Evolutionary conservation across 1,140 invertebrate species (phyloP), one percentile per base, ranked within the genome.

Genomic region (Zaprionus ornatus): DNA sequence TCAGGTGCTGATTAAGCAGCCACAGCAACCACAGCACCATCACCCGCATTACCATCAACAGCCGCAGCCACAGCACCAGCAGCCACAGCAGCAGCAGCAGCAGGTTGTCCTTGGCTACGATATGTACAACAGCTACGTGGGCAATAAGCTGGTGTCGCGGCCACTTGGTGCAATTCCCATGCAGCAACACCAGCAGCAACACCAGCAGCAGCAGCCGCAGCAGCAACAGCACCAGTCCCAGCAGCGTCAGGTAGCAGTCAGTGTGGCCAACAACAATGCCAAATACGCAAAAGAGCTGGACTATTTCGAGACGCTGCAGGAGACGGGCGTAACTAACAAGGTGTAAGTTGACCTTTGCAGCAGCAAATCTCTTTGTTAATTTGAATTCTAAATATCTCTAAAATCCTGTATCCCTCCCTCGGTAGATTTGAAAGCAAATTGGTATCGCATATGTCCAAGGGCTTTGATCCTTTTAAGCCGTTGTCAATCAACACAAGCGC

Each of bases 291-390:
- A 92, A 71, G 91, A 92, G 52, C 66, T 91, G 72, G 91, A 92
- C 45, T 92, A 88, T 42, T 88, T 90, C 61, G 91, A 92, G 62
- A 85, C 91, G 17, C 62, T 92, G 50, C 91, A 91, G 54, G 91
- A 92, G 54, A 92, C 91, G 21, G 91, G 91, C n/a, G 91, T 92
- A 1, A 92, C 91, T 64, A 92, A 92, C 29, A 91, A 92, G 77
- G 91, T 92, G 91, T 92, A 77, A 82, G 85, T 86, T 32, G 7
- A 66, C 15, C 17, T 27, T 48, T 23, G n/a, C 23, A 32, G 27
- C 21, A 45, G 40, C 40, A 17, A 45, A 45, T 45, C 40, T 3
- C n/a, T 25, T 4, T 29, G 9, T 21, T 17, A 55, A 17, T 29
- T 62, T 27, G 55, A 48, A 15, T 32, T 17, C n/a, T 15, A 13